A percentile compares a stretch with the other conserved stretches of the same genome.
These are phyloP conservation scores for Schizotus pectinicornis DNA, from an alignment of 2,888 invertebrate genomes.

Conservation along the genomic window DNA sequence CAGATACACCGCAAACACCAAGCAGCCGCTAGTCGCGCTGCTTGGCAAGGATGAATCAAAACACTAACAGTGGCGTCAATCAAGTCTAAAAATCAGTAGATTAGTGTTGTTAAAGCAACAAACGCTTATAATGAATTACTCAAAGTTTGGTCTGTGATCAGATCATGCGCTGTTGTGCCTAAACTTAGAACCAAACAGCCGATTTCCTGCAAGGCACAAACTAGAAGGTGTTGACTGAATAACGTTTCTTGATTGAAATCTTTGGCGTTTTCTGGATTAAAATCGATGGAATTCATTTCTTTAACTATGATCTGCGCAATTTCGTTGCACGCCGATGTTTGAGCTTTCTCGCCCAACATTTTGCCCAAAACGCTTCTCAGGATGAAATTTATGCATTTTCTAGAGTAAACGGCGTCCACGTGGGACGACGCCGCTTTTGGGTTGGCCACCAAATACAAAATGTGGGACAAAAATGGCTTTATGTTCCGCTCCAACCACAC, in stretches of 20 bases:
- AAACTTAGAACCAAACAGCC: constrained; percentile 88
- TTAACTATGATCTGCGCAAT: constrained; percentile 89
- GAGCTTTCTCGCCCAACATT: constrained; percentile 96
- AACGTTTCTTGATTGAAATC: constrained; percentile 89
- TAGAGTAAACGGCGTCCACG: constrained; percentile 96
- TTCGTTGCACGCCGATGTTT: constrained; percentile 93
- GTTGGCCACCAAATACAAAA: constrained; percentile 92
- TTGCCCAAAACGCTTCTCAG: constrained; percentile 89
- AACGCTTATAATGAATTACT: constrained; percentile 60
- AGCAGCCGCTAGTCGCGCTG: constrained; percentile 91
- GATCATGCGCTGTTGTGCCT: constrained; percentile 92
- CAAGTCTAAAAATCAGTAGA: constrained; percentile 61
- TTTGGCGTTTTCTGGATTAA: constrained; percentile 90
- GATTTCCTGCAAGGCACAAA: constrained; percentile 94
- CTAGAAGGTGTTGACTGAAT: constrained; percentile 88
- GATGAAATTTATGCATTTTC: constrained; percentile 97
- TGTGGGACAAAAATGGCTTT: constrained; percentile 83
- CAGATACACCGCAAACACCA: constrained; percentile 94
- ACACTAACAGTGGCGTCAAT: constrained; percentile 83
- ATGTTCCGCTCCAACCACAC: constrained; percentile 95
- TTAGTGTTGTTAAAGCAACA: constrained; percentile 4
- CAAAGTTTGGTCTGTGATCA: constrained; percentile 86
- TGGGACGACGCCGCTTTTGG: constrained; percentile 96
- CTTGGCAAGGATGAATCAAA: constrained; percentile 91
- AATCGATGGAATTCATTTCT: constrained; percentile 94